Base-by-base conservation (phyloP, 1,140 invertebrate genomes). In the Drosophila varians region DNA sequence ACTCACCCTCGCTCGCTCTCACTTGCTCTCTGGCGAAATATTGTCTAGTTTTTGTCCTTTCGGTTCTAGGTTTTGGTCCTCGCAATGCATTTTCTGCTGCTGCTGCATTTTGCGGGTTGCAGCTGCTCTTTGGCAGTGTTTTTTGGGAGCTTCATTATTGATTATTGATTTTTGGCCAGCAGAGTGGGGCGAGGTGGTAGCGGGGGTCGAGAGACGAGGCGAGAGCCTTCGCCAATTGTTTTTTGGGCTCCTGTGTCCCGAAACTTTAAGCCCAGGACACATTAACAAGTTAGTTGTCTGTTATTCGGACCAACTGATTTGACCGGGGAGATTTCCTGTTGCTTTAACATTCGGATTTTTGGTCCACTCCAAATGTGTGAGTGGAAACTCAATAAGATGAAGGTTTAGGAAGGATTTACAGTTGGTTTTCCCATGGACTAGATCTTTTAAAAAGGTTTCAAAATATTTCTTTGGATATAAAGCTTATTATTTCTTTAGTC, bases 131-230 rank as follows among this genome's bases (percentile, higher is more conserved):
- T 55, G 53, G 43, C 52, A 48, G 62, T 55, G 42, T 74, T 84
- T 87, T 80, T 75, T 69, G 76, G 54, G 62, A 48, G 64, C 66
- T 62, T 74, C 56, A 87, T 46, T 87, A 86, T 86, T 56, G 82
- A 86, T 86, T 86, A 86, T 86, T 87, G 82, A 86, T 86, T 86
- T 87, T 77, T 54, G 66, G 31, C 51, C 12, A 28, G 28, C 23
- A 43, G 52, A 45, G 21, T 45, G 31, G 25, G 26, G n/a, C 21
- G 4, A 21, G 21, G 21, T 4, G 12, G 14, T 1, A 8, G 0
- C 11, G 1, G 4, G 11, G 31, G 31, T 34, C 11, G 25, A 7
- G 6, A 16, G 19, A 7, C 14, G 21, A n/a, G 40, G 2, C 38
- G 61, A 8, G n/a, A 23, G 12, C 62, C 62, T 52, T 34, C 46